These are phyloP conservation scores for Galerucella pusilla DNA, from an alignment of 2,888 invertebrate species.

Conservation along the genomic window DNA sequence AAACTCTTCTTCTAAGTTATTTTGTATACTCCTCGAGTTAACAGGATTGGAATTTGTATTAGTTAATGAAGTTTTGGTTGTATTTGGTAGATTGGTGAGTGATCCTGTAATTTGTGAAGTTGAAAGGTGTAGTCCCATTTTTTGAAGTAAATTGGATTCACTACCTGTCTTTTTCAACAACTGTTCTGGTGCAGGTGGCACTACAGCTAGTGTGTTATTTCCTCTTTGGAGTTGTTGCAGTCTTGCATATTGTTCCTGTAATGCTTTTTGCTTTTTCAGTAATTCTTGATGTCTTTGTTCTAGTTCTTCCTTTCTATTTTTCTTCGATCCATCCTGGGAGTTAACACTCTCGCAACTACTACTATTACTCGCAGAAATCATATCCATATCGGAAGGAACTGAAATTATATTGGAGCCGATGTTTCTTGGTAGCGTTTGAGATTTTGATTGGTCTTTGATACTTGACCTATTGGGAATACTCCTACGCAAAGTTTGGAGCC, in stretches of 20 bases:
- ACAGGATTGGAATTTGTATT: constrained; percentile 52
- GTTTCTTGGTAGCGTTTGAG: constrained; percentile 64
- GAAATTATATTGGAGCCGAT: constrained; percentile 64
- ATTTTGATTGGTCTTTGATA: constrained; percentile 59
- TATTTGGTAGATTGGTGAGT: constrained; percentile 69
- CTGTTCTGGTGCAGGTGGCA: constrained; percentile 72
- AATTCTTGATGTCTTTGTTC: constrained; percentile 91
- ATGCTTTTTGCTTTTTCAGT: constrained; percentile 85
- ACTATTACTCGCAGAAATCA: constrained; percentile 72
- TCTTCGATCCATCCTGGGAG: constrained; percentile 76
- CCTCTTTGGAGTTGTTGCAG: constrained; percentile 88
- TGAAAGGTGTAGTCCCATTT: constrained; percentile 79
- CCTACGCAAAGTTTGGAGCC: constrained; percentile 64
- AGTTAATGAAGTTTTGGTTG: constrained; percentile 51
- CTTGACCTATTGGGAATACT: constrained; percentile 61
- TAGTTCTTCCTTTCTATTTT: constrained; percentile 77
- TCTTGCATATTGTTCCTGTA: constrained; percentile 92
- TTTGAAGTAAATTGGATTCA: constrained; percentile 86
- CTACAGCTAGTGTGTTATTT: constrained; percentile 72
- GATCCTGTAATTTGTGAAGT: constrained; percentile 71
- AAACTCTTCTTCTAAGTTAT: constrained; percentile 45
- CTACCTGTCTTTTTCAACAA: constrained; percentile 86
- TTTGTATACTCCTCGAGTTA: constrained; percentile 61
- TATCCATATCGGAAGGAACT: constrained; percentile 54
- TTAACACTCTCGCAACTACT: constrained; percentile 83